Percentiles rank a stretch among this genome's conserved stretches.
phyloP scores from a whole-genome alignment of 2,888 invertebrate species.

The Apomyelois bistriatella region DNA sequence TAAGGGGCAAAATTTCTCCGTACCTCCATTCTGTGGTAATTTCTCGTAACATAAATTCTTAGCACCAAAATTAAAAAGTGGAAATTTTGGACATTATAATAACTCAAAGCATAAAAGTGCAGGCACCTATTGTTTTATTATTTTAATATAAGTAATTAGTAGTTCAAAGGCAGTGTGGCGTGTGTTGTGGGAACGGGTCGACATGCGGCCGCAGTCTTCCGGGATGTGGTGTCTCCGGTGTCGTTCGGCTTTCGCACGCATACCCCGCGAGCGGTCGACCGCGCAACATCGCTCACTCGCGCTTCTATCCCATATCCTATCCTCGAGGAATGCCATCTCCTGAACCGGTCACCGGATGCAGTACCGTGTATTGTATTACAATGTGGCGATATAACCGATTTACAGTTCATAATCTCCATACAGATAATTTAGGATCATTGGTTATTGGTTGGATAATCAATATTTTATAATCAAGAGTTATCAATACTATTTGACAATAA shows the following conservation, averaged over 20 bases:
- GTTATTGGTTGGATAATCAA: not conserved
- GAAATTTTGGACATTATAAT: no score
- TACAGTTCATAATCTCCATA: not conserved
- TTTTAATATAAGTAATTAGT: not conserved
- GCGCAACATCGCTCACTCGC: conserved; percentile 48
- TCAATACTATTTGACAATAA: no score
- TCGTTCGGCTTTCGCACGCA: conserved; percentile 66
- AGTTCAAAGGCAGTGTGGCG: conserved; percentile 23
- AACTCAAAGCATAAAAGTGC: no score
- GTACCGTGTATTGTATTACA: not conserved
- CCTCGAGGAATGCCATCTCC: conserved; percentile 3
- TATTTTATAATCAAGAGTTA: no score
- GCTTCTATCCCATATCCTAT: conserved; percentile 39
- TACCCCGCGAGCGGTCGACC: conserved; percentile 46
- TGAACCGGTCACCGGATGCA: conserved; percentile 1
- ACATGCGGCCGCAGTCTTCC: conserved; percentile 65
- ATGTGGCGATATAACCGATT: not conserved
- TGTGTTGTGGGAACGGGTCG: conserved; percentile 46
- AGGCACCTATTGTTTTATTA: no score
- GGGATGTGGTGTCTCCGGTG: conserved; percentile 75
- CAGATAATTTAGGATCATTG: not conserved
- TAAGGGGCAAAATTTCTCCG: no score
- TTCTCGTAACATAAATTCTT: no score
- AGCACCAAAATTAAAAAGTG: no score
- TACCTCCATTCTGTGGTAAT: no score